A percentile compares a stretch with the other conserved stretches of the same genome.
Conservation (phyloP, 2,113 vertebrate species). For the Osmerus mordax region DNA sequence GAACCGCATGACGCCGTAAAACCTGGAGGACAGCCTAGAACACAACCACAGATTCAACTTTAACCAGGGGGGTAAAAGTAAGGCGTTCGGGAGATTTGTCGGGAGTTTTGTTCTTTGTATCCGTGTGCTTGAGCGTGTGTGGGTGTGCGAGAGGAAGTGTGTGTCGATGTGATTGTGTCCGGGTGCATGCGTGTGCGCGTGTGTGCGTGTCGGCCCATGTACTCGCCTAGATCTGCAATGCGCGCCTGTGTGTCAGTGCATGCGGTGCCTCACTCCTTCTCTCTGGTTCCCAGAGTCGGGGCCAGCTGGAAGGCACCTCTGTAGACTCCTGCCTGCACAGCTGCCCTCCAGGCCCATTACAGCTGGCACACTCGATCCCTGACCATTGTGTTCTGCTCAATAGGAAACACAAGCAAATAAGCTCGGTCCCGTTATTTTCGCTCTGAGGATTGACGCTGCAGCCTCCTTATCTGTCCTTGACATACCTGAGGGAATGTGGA, state of each 20-base stretch:
- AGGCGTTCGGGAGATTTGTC: slow-evolving; percentile 5
- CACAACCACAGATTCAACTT: slow-evolving; percentile 58
- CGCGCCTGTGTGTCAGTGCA: slow-evolving; percentile 40
- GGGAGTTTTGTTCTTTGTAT: background rate
- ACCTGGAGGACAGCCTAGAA: slow-evolving; percentile 58
- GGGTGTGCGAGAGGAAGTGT: background rate
- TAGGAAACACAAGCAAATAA: slow-evolving; percentile 38
- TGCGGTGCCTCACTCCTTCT: slow-evolving; percentile 44
- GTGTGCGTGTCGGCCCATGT: background rate
- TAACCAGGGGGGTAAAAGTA: slow-evolving; percentile 50
- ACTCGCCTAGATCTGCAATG: background rate
- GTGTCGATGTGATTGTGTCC: background rate
- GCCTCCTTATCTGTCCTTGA: background rate
- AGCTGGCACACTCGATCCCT: slow-evolving; percentile 50
- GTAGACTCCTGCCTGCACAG: slow-evolving; percentile 62
- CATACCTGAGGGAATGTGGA: slow-evolving; percentile 20
- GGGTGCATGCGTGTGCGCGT: background rate
- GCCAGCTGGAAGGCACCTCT: slow-evolving; percentile 66
- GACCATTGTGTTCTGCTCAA: slow-evolving; percentile 50
- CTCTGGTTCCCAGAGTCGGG: slow-evolving; percentile 66
- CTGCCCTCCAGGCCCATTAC: slow-evolving; percentile 70
- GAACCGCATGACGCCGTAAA: slow-evolving; percentile 60
- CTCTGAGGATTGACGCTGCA: slow-evolving; percentile 9
- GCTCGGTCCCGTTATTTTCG: slow-evolving; percentile 29
- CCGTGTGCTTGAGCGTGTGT: background rate